phyloP scores from a whole-genome alignment of 2,888 invertebrate species.

The Druceiella hillmani region DNA sequence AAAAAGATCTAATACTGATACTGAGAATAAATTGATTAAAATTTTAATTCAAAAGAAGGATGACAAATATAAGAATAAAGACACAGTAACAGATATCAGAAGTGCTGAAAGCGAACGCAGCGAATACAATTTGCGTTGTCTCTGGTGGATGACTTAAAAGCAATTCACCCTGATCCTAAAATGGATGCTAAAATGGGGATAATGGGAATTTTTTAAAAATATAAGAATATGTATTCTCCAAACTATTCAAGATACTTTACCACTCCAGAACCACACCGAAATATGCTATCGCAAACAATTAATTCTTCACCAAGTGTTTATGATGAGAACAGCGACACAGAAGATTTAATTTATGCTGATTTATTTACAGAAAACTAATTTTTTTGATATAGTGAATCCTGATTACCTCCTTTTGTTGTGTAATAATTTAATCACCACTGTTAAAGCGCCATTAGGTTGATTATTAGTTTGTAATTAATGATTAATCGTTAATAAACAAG shows the following conservation, averaged over 20 bases:
- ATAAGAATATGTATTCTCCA: conserved; percentile 21
- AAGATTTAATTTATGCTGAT: conserved; percentile 22
- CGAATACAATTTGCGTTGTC: conserved; percentile 22
- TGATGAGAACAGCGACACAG: conserved; percentile 22
- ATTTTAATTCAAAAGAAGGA: conserved; percentile 15
- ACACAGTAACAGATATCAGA: too few relatives aligned
- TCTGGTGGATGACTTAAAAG: conserved; percentile 12
- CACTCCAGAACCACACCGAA: conserved; percentile 23
- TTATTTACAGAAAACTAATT: conserved; percentile 18
- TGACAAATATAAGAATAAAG: conserved; percentile 13
- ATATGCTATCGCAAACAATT: conserved; percentile 19
- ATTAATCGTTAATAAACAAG: conserved; percentile 16
- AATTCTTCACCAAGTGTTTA: conserved; percentile 22
- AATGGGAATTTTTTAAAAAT: conserved; percentile 21
- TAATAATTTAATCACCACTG: conserved; percentile 14
- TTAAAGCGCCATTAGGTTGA: conserved; percentile 11
- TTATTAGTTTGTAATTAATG: too few relatives aligned
- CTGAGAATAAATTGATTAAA: conserved; percentile 19
- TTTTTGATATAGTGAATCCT: conserved; percentile 7
- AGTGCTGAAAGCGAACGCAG: conserved; percentile 19
- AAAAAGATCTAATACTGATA: conserved; percentile 20
- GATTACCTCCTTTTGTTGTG: conserved; percentile 10
- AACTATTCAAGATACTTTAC: conserved; percentile 22
- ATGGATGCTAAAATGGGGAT: conserved; percentile 23
- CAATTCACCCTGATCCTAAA: not conserved